These are phyloP conservation scores for Charanyca ferruginea DNA, from an alignment of 2,888 invertebrate species.

Conservation along the genomic window DNA sequence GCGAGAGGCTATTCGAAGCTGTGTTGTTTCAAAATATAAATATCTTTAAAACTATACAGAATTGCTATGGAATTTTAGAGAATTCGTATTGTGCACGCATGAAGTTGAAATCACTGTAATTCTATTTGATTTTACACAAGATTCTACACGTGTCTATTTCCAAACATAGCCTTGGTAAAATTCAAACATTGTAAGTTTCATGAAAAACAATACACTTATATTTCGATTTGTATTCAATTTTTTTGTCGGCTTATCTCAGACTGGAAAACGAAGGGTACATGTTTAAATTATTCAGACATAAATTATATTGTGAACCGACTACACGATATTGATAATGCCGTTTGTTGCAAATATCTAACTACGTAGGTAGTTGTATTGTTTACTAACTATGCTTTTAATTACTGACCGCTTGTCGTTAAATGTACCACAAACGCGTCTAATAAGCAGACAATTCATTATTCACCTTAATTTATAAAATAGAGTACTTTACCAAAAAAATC, in stretches of 20 bases:
- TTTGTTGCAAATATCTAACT: slow-evolving; percentile 16
- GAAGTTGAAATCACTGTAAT: too few relatives aligned
- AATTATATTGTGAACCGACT: neutral
- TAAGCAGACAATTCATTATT: too few relatives aligned
- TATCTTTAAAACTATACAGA: neutral
- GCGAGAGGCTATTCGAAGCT: too few relatives aligned
- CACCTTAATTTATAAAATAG: too few relatives aligned
- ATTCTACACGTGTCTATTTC: neutral
- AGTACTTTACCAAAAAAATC: too few relatives aligned
- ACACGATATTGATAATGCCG: slow-evolving; percentile 1
- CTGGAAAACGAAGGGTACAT: slow-evolving; percentile 9
- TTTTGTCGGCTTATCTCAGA: slow-evolving; percentile 7
- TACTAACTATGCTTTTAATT: slow-evolving; percentile 30
- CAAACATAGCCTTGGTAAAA: slow-evolving; percentile 15
- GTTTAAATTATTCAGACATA: slow-evolving; percentile 15
- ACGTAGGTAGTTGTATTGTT: slow-evolving; percentile 28
- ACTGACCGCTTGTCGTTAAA: neutral
- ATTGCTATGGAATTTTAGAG: neutral
- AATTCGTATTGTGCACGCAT: too few relatives aligned
- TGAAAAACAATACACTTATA: slow-evolving; percentile 9
- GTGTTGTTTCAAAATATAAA: neutral
- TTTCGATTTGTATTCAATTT: neutral
- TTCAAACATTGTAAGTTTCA: neutral
- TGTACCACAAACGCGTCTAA: too few relatives aligned
- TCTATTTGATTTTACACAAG: neutral